These are phyloP conservation scores for Choloepus hoffmanni DNA, from an alignment of 2,113 vertebrate species.

Conservation along the genomic window DNA sequence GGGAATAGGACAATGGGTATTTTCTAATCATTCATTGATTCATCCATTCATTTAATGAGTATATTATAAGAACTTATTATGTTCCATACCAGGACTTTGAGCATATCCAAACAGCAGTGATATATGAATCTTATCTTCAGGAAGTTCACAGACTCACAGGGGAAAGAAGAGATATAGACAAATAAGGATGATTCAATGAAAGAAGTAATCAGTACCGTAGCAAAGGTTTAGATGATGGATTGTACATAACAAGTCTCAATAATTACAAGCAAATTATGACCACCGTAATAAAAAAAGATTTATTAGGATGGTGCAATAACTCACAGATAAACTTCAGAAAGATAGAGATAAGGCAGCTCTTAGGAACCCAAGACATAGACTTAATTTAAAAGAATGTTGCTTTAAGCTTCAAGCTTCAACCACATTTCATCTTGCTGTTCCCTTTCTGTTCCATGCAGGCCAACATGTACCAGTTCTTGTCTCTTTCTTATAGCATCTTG, in stretches of 20 bases:
- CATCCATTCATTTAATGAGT: not conserved
- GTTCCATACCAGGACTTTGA: not conserved
- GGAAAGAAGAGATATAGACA: not conserved
- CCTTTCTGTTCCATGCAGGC: not conserved
- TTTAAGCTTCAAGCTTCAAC: not conserved
- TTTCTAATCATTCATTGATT: not conserved
- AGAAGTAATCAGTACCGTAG: not conserved
- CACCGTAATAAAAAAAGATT: not conserved
- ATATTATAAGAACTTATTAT: conserved; percentile 4
- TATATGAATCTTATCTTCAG: not conserved
- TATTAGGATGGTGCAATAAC: not conserved
- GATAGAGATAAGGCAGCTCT: not conserved
- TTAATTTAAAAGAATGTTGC: conserved; percentile 7
- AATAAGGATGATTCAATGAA: not conserved
- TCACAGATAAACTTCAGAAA: not conserved
- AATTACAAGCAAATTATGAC: not conserved
- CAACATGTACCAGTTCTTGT: not conserved
- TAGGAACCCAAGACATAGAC: not conserved
- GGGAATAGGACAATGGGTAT: not conserved
- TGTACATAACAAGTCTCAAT: not conserved
- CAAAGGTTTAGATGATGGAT: not conserved
- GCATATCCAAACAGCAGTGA: not conserved
- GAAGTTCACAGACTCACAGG: not conserved
- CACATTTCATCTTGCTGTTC: not conserved
- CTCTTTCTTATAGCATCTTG: not conserved